Conservation (phyloP, 2,888 invertebrate species). For the Morpho achilles region DNA sequence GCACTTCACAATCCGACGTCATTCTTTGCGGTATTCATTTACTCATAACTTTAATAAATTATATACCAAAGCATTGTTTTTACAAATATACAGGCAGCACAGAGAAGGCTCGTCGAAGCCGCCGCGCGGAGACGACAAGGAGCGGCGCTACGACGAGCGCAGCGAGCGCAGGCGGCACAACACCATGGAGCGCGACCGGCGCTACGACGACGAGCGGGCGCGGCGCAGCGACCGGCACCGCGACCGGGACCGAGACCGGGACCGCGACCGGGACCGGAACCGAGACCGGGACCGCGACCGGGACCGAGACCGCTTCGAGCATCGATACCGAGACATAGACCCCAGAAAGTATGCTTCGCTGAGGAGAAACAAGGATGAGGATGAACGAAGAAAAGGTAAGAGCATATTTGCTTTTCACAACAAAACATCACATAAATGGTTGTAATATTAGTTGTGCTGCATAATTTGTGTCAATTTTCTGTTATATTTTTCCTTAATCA, state of each 20-base stretch:
- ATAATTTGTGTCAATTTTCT: too few relatives aligned
- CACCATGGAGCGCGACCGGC: constrained; percentile 41
- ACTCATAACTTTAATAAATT: too few relatives aligned
- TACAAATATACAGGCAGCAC: constrained; percentile 51
- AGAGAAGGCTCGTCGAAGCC: constrained; percentile 74
- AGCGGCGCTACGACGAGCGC: constrained; percentile 51
- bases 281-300: constrained; percentile 39
- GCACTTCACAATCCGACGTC: too few relatives aligned
- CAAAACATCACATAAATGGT: neutral
- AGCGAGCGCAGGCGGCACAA: constrained; percentile 36
- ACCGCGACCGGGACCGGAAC: constrained; percentile 30
- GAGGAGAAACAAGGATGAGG: constrained; percentile 51
- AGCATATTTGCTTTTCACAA: neutral
- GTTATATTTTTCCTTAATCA: too few relatives aligned
- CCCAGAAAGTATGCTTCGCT: constrained; percentile 54
- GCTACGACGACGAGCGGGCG: constrained; percentile 16
- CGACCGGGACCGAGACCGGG: constrained; percentile 48
- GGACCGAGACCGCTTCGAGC: constrained; percentile 46
- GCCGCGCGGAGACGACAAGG: constrained; percentile 60
- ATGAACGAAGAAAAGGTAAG: constrained; percentile 51
- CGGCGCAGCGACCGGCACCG: constrained; percentile 38
- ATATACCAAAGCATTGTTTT: neutral
- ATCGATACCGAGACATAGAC: constrained; percentile 60
- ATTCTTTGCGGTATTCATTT: too few relatives aligned
- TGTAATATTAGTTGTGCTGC: too few relatives aligned